Evolutionary conservation across 1,140 invertebrate genomes (phyloP).

Genomic region (Ericerus pela): DNA sequence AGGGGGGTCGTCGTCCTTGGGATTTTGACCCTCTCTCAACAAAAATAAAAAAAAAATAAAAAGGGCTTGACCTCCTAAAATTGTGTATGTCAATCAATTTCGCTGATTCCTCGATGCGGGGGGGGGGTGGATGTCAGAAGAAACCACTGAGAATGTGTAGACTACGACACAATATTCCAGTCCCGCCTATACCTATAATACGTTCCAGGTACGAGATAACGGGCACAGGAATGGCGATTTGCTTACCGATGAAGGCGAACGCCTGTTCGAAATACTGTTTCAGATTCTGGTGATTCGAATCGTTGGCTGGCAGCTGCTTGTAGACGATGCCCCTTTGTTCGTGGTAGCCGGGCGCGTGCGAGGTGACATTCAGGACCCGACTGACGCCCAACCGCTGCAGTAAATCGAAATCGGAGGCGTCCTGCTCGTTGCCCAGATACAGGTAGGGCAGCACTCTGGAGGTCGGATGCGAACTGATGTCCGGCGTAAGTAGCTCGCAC

Average conservation of each 20-base stretch:
- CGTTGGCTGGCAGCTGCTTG: slow-evolving; percentile 66
- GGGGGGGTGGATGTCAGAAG: too few species aligned
- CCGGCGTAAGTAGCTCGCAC: slow-evolving; percentile 30
- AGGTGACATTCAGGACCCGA: slow-evolving; percentile 67
- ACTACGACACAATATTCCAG: too few species aligned
- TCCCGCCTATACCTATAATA: too few species aligned
- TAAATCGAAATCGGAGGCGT: slow-evolving; percentile 57
- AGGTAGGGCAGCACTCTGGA: slow-evolving; percentile 74
- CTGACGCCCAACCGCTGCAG: slow-evolving; percentile 49
- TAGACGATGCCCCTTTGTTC: slow-evolving; percentile 56
- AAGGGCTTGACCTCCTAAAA: too few species aligned
- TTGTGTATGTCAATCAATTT: too few species aligned
- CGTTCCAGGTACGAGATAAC: too few species aligned
- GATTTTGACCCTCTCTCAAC: too few species aligned
- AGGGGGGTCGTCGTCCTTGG: too few species aligned
- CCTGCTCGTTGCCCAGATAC: slow-evolving; percentile 70
- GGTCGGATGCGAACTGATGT: slow-evolving; percentile 60
- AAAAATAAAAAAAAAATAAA: too few species aligned
- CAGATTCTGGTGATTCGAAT: slow-evolving; percentile 76
- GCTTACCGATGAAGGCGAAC: slow-evolving; percentile 79
- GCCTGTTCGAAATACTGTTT: slow-evolving; percentile 86
- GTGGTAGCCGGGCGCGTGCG: slow-evolving; percentile 52
- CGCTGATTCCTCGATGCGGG: too few species aligned
- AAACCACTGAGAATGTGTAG: too few species aligned
- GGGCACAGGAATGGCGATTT: too few species aligned